Conservation (phyloP, 2,113 vertebrate genomes). For the Mellivora capensis region DNA sequence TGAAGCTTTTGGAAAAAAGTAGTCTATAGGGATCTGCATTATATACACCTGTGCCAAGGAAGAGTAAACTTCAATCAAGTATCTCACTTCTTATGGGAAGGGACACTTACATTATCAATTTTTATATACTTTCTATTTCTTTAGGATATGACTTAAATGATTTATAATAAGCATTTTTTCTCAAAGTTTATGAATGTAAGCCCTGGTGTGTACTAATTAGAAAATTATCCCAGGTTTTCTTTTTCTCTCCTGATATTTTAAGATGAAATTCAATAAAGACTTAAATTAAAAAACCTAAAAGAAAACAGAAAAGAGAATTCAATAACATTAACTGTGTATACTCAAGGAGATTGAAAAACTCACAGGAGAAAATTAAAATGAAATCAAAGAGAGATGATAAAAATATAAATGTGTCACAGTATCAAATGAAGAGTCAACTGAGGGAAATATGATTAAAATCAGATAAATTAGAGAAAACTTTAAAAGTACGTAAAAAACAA, state of each 20-base stretch:
- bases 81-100: background rate
- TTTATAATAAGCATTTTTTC: background rate
- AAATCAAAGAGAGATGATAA: constrained; percentile 37
- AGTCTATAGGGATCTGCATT: background rate
- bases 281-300: constrained; percentile 57
- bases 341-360: constrained; percentile 1
- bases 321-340: constrained; percentile 48
- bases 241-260: constrained; percentile 45
- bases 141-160: constrained; percentile 11
- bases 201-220: background rate
- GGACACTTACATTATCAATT: background rate
- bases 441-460: constrained; percentile 2
- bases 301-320: constrained; percentile 50
- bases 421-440: background rate
- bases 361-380: constrained; percentile 47
- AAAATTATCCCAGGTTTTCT: constrained; percentile 39
- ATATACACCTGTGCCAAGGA: background rate
- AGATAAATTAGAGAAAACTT: background rate
- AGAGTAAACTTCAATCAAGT: background rate
- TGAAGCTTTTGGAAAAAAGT: background rate
- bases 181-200: constrained; percentile 26
- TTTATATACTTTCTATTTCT: background rate
- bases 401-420: background rate
- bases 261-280: constrained; percentile 48
- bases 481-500: background rate